These are phyloP conservation scores for Bellardia bayeri DNA, from an alignment of 2,888 invertebrate species.

Conservation along the genomic window DNA sequence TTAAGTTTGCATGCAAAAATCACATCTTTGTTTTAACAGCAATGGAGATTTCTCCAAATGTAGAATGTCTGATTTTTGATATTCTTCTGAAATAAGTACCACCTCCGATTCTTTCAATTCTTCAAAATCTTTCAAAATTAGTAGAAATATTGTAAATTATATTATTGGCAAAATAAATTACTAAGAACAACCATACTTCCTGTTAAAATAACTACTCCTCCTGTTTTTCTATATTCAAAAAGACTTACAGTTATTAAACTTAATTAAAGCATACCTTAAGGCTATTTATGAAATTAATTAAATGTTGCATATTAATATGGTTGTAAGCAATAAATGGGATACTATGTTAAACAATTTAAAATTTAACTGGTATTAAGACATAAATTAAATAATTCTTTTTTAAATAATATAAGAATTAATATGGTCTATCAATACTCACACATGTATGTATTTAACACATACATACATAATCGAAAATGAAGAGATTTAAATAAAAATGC, in stretches of 20 bases:
- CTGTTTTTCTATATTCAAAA: not conserved
- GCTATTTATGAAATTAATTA: slow-evolving; percentile 6
- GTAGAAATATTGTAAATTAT: too few relatives aligned
- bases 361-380: not conserved
- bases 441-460: not conserved
- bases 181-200: too few relatives aligned
- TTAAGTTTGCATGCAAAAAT: too few relatives aligned
- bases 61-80: too few relatives aligned
- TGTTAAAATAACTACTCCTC: too few relatives aligned
- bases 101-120: too few relatives aligned
- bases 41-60: too few relatives aligned
- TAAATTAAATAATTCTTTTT: not conserved
- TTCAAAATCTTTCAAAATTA: too few relatives aligned
- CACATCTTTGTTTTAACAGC: too few relatives aligned
- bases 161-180: too few relatives aligned
- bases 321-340: not conserved
- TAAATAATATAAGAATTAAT: not conserved
- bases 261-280: not conserved
- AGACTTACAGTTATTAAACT: not conserved
- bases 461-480: not conserved
- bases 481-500: not conserved
- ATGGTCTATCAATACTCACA: not conserved
- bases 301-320: not conserved
- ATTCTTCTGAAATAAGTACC: too few relatives aligned
- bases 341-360: not conserved